Evolutionary conservation across 2,797 vertebrate species (phyloP).

Genomic region (Gambelia wislizenii): DNA sequence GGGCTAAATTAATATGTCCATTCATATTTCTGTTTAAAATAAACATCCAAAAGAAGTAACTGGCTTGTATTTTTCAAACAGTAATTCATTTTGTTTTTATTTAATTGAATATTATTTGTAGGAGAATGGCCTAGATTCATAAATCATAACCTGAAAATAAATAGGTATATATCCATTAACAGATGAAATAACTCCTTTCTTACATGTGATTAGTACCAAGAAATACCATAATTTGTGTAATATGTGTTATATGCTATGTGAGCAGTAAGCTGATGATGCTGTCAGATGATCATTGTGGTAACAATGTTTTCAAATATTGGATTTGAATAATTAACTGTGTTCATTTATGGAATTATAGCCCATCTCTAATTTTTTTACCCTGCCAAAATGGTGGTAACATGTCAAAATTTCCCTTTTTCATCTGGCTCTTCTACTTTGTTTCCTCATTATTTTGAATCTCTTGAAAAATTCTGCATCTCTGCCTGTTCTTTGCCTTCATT

Average conservation of each 20-base stretch:
- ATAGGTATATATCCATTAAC: not conserved
- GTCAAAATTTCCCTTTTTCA: not conserved
- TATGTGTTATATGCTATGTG: conserved; percentile 18
- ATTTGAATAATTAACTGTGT: not conserved
- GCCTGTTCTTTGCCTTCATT: not conserved
- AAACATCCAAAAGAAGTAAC: not conserved
- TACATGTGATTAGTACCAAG: not conserved
- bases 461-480: too few species aligned
- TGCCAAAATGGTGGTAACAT: not conserved
- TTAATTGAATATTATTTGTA: conserved; percentile 22
- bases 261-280: not conserved
- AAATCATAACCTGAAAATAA: not conserved
- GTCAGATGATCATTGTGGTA: not conserved
- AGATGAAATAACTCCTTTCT: not conserved
- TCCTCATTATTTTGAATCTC: too few species aligned
- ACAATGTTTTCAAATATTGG: not conserved
- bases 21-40: not conserved
- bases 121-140: not conserved
- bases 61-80: not conserved
- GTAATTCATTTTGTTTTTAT: not conserved
- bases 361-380: not conserved
- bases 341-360: not conserved
- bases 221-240: not conserved
- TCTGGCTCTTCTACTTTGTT: not conserved
- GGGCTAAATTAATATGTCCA: not conserved